Evolutionary conservation across 2,888 invertebrate species (phyloP), one percentile per base, ranked within the genome.

Genomic region (Nephrotoma appendiculata): DNA sequence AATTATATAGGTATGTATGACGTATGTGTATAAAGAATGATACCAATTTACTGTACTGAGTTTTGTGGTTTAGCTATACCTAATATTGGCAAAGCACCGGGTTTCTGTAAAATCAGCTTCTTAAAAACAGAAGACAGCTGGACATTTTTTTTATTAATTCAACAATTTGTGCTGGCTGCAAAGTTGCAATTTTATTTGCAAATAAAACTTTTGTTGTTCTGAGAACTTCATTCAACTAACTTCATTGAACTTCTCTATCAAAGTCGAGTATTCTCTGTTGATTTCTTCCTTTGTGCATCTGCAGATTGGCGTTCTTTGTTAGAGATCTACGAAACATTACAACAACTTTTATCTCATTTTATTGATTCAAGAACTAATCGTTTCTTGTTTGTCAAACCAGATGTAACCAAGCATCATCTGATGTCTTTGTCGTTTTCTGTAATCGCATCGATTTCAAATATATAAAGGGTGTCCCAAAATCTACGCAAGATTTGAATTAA

Each of bases 211-310:
- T n/a, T n/a, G n/a, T n/a, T n/a, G n/a, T n/a, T n/a, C n/a, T n/a
- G n/a, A n/a, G n/a, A n/a, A n/a, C n/a, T n/a, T n/a, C n/a, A n/a
- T n/a, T n/a, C n/a, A 41, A 83, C 15, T 1, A 52, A 71, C n/a
- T 52, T 86, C 52, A 41, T n/a, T 71, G 31, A 86, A 71, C 15
- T 41, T 19, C n/a, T 86, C 86, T 9, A 86, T 15, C 52, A 52
- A 83, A 83, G 15, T n/a, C 12, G n/a, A 83, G 7, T 12, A 31
- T 86, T 86, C 71, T 71, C 19, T 11, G 57, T 44, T 48, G 6
- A 52, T 57, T 45, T 86, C 86, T 15, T 86, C 43, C 57, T 86
- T 86, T 31, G 57, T 86, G 15, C 57, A 19, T 86, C 45, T 86
- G 41, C 41, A 71, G 41, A n/a, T 41, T 84, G 42, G 71, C 45